Base-by-base conservation (phyloP, 1,140 invertebrate species). In the Pteromalus puparum region DNA sequence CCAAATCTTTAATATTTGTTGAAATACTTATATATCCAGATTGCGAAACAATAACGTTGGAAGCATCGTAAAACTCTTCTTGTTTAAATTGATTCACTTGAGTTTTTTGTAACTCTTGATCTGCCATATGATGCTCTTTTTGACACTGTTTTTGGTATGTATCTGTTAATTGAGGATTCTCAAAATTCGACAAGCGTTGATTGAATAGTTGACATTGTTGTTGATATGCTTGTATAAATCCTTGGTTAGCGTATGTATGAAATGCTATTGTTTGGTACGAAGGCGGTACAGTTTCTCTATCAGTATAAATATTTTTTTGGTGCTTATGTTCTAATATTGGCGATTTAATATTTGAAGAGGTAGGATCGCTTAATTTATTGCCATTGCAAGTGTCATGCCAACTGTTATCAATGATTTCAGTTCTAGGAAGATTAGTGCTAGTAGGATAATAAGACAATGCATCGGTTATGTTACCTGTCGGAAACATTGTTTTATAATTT, bases 11-110 rank as follows among this genome's bases (percentile, higher is more conserved):
- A 28, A 95, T 93, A 89, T 96, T 95, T 26, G 95, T 93, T 4
- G 96, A 94, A 86, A 97, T 97, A 28, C 96, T 96, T 77, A 97
- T 95, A 89, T 97, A 97, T n/a, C 96, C 96, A 7, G 96, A 96
- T 89, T 97, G 96, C 0, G 96, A 96, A n/a, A 97, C 96, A 84
- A 97, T 95, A 6, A 97, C 94, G 76, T 94, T 95, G 83, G 94
- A 95, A 18, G 92, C 91, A 72, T 90, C 87, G n/a, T 88, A 90
- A 83, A 87, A 87, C 46, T 87, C 86, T 73, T 83, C 86, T 75
- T 94, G 93, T 90, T 95, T 94, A 78, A 94, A 93, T 87, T 94
- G 94, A 84, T 94, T 90, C 4, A 84, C 86, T 3, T 21, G 46
- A 74, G 48, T 38, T 88, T 80, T n/a, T 28, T 26, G 10, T 15